Percentiles rank a stretch among this genome's conserved stretches.
These are phyloP conservation scores for Echinops telfairi DNA, from an alignment of 2,113 vertebrate species.

Conservation along the genomic window DNA sequence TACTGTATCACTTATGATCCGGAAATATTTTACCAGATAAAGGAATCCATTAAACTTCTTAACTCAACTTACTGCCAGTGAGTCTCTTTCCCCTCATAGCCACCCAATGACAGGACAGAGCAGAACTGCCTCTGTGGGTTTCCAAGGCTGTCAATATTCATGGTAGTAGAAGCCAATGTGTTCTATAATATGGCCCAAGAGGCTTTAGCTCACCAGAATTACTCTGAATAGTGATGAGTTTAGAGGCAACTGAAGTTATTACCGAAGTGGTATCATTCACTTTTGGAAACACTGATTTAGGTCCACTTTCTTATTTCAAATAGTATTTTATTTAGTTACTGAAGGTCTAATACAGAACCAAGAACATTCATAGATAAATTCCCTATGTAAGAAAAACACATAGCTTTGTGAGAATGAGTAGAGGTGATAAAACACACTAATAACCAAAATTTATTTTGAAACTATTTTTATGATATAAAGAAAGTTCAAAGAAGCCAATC, in stretches of 20 bases:
- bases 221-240: background rate
- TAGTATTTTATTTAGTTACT: slow-evolving; percentile 26
- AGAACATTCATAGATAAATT: background rate
- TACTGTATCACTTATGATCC: background rate
- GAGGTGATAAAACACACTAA: background rate
- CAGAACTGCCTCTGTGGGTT: too few species aligned
- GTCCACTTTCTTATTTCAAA: background rate
- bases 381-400: background rate
- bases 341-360: background rate
- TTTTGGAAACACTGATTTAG: too few species aligned
- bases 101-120: too few species aligned
- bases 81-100: too few species aligned
- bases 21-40: slow-evolving; percentile 20
- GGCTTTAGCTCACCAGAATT: background rate
- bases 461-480: background rate
- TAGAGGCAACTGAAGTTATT: background rate
- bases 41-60: background rate
- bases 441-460: background rate
- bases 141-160: too few species aligned
- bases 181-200: background rate
- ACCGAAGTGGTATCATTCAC: too few species aligned
- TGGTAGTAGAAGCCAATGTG: background rate
- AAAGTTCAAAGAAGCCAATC: slow-evolving; percentile 10
- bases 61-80: too few species aligned
- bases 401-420: background rate